phyloP scores from a whole-genome alignment of 1,140 invertebrate species.

The Andricus grossulariae region DNA sequence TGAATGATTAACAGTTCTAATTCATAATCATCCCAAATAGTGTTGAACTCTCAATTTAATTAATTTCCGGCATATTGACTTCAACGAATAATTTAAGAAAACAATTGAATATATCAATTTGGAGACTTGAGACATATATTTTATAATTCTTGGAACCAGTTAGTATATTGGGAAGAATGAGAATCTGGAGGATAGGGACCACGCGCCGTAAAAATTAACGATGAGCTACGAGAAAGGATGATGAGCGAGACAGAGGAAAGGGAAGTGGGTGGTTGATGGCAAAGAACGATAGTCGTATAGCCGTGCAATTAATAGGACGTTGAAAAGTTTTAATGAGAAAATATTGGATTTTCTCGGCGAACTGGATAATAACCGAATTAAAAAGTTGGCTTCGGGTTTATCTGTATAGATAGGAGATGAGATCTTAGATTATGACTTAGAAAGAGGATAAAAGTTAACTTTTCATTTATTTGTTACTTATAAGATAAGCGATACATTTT shows the following conservation, averaged over 20 bases:
- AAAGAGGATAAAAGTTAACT: not conserved
- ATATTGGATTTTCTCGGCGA: constrained; percentile 51
- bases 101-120: not conserved
- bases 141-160: not conserved
- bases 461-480: not conserved
- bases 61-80: too few species aligned
- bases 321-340: constrained; percentile 55
- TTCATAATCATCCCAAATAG: too few species aligned
- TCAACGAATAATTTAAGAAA: not conserved
- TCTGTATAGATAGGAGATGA: not conserved
- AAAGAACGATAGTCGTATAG: constrained; percentile 25
- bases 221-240: not conserved
- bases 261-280: not conserved
- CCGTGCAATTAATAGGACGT: constrained; percentile 50
- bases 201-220: constrained; percentile 37
- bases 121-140: not conserved
- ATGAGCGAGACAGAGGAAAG: not conserved
- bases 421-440: not conserved
- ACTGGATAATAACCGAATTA: constrained; percentile 43
- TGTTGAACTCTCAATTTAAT: too few species aligned
- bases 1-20: too few species aligned
- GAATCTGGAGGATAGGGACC: not conserved
- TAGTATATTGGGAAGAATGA: not conserved
- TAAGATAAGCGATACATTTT: too few species aligned
- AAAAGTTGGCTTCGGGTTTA: constrained; percentile 26